These are phyloP conservation scores for Eudyptes chrysolophus DNA, from an alignment of 2,113 vertebrate species.

Conservation along the genomic window DNA sequence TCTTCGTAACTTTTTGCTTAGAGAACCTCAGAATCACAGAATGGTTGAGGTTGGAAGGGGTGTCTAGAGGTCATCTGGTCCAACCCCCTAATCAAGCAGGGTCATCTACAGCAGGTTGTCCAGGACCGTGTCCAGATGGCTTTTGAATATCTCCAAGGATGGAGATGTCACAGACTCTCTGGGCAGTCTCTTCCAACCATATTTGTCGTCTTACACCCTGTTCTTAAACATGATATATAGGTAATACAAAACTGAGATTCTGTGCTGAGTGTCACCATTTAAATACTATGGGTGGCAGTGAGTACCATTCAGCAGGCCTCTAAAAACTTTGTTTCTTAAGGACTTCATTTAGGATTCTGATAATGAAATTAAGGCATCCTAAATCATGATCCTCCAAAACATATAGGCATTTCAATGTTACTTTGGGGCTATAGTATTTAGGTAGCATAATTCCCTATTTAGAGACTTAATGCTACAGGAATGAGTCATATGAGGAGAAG, in stretches of 20 bases:
- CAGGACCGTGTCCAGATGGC: neutral
- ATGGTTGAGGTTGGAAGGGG: neutral
- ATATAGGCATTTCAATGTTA: neutral
- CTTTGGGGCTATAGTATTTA: neutral
- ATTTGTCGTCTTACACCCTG: neutral
- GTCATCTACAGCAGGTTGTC: neutral
- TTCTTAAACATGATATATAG: neutral
- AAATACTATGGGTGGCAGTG: rapidly evolving
- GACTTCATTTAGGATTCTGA: neutral
- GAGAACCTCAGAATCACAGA: neutral
- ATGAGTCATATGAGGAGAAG: neutral
- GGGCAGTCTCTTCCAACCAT: neutral
- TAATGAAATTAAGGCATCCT: neutral
- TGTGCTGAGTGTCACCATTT: neutral
- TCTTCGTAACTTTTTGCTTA: neutral
- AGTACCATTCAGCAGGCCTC: neutral
- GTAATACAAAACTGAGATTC: neutral
- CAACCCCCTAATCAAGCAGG: rapidly evolving
- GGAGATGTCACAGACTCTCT: neutral
- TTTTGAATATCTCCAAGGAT: neutral
- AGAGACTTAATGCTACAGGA: neutral
- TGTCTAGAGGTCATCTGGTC: neutral
- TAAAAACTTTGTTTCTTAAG: neutral
- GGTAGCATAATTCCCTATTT: neutral
- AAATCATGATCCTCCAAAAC: neutral